Evolutionary conservation across 2,797 vertebrate genomes (phyloP).

Genomic region (Bradypodion pumilum): DNA sequence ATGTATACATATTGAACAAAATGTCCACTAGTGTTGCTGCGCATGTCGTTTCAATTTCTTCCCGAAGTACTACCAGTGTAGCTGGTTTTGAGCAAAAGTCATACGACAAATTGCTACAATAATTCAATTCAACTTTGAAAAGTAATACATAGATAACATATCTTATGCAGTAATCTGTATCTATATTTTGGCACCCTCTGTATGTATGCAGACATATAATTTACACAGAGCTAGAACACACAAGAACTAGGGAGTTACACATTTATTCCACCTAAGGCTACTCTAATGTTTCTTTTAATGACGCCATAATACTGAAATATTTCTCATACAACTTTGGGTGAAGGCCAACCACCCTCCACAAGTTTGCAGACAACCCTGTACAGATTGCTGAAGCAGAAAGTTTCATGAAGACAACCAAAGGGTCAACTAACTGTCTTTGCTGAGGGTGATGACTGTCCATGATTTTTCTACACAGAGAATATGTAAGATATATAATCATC

Average conservation of each 20-base stretch:
- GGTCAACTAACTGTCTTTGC: not conserved
- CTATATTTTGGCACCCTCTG: too few species aligned
- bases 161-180: too few species aligned
- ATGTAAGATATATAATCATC: not conserved
- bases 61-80: too few species aligned
- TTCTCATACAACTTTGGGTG: not conserved
- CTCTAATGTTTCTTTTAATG: not conserved
- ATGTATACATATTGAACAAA: too few species aligned
- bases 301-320: not conserved
- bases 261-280: slow-evolving; percentile 9
- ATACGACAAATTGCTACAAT: too few species aligned
- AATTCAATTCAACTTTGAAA: too few species aligned
- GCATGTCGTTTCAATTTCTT: too few species aligned
- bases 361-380: not conserved
- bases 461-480: not conserved
- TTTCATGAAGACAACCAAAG: not conserved
- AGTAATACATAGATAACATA: too few species aligned
- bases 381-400: too few species aligned
- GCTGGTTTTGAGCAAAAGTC: too few species aligned
- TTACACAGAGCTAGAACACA: not conserved
- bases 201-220: not conserved
- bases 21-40: too few species aligned
- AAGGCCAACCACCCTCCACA: not conserved
- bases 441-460: not conserved
- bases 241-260: not conserved